These are phyloP conservation scores for Alectoris magna DNA, from an alignment of 2,797 vertebrate species.

Conservation along the genomic window DNA sequence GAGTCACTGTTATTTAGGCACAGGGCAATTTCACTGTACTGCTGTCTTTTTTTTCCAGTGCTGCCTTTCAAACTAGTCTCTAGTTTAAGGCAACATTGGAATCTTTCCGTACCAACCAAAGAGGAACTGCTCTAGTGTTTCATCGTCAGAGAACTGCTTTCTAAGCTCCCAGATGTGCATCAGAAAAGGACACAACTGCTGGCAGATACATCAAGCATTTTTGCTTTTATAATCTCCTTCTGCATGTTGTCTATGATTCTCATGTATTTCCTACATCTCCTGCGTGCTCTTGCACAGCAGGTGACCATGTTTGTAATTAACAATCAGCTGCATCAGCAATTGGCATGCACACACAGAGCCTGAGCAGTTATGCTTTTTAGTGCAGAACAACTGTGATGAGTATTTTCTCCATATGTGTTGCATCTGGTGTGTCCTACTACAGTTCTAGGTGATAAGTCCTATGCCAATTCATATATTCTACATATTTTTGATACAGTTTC, in stretches of 20 bases:
- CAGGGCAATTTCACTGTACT: fast-evolving
- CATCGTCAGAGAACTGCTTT: background rate
- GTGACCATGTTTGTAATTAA: background rate
- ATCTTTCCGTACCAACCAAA: background rate
- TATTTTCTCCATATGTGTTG: background rate
- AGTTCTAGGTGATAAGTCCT: background rate
- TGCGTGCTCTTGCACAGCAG: background rate
- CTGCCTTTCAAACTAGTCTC: background rate
- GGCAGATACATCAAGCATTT: background rate
- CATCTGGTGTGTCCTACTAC: background rate
- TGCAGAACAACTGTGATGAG: background rate
- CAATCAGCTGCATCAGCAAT: background rate
- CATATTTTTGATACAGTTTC: background rate
- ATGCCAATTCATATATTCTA: no score
- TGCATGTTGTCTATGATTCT: fast-evolving
- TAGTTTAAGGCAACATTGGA: background rate
- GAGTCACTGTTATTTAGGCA: background rate
- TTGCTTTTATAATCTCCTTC: background rate
- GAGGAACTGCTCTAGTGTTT: background rate
- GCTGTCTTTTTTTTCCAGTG: background rate
- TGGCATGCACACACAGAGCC: background rate
- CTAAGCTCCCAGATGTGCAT: background rate
- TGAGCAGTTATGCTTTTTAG: background rate
- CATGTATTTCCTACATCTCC: background rate
- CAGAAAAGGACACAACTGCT: background rate